Percentiles rank a stretch among this genome's conserved stretches.
Evolutionary conservation across 1,140 invertebrate species (phyloP).

Genomic region (Cephus cinctus): DNA sequence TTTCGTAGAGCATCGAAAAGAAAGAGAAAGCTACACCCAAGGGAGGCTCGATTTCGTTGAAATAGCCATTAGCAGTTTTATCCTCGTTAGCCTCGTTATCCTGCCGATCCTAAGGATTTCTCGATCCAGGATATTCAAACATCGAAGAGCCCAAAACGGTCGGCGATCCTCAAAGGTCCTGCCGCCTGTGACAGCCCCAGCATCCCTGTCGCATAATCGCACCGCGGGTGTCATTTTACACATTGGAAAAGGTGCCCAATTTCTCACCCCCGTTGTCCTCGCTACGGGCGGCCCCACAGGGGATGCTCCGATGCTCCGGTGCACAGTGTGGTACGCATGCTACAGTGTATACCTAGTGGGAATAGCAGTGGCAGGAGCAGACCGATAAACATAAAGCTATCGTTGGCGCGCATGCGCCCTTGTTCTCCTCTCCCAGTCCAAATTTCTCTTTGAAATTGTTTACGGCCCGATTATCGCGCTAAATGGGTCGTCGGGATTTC

Average conservation of each 20-base stretch:
- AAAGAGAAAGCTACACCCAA: too few species aligned
- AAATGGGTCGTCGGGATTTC: conserved; percentile 47
- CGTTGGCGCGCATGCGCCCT: not conserved
- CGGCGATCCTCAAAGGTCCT: conserved; percentile 24
- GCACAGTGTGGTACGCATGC: too few species aligned
- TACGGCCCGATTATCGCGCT: conserved; percentile 48
- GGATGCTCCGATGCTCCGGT: not conserved
- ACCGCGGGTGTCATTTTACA: conserved; percentile 40
- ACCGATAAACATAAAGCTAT: too few species aligned
- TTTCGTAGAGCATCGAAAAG: too few species aligned
- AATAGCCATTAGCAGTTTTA: too few species aligned
- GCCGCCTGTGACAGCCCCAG: conserved; percentile 6
- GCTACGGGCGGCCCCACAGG: conserved; percentile 33
- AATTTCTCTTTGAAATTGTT: conserved; percentile 30
- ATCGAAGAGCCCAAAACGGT: too few species aligned
- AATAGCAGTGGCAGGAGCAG: too few species aligned
- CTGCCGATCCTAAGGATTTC: too few species aligned
- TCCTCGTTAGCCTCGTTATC: too few species aligned
- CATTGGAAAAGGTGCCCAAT: conserved; percentile 40
- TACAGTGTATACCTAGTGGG: too few species aligned
- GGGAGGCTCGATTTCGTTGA: too few species aligned
- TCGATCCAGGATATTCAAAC: too few species aligned
- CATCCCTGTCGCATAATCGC: conserved; percentile 34
- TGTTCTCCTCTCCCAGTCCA: not conserved
- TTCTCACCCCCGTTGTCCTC: conserved; percentile 43